Percentiles rank a stretch among this genome's conserved stretches.
Conservation (phyloP, 1,140 invertebrate genomes). For the Bombyx mori region DNA sequence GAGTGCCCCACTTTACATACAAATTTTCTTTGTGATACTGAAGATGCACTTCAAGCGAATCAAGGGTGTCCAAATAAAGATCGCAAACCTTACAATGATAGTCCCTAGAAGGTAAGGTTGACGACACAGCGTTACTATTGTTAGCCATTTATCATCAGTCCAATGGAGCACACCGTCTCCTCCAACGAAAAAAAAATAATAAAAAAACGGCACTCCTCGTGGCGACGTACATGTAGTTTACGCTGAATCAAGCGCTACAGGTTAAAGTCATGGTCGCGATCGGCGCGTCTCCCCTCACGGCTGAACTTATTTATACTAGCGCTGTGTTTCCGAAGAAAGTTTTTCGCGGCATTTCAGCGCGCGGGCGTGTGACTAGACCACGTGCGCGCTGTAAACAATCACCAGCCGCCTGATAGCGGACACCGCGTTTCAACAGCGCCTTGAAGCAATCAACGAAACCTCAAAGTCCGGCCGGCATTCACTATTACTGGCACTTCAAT, state of each 20-base stretch:
- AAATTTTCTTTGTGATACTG: conserved; percentile 85
- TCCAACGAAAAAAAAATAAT: conserved; percentile 66
- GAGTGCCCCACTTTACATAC: conserved; percentile 81
- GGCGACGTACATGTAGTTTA: conserved; percentile 54
- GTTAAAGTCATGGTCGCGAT: conserved; percentile 47
- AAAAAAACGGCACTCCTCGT: conserved; percentile 53
- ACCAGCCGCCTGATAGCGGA: conserved; percentile 15
- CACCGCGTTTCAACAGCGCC: not conserved
- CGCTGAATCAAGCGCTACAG: conserved; percentile 46
- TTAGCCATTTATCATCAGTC: conserved; percentile 70
- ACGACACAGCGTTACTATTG: conserved; percentile 63
- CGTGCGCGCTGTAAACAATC: conserved; percentile 63
- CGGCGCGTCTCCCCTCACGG: conserved; percentile 29
- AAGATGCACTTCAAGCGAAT: conserved; percentile 83
- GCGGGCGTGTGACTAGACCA: conserved; percentile 48
- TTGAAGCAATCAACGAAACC: not conserved
- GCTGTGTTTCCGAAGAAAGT: conserved; percentile 58
- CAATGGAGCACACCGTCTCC: conserved; percentile 57
- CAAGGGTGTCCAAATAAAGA: conserved; percentile 79
- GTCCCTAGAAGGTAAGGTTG: conserved; percentile 65
- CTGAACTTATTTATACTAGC: conserved; percentile 33
- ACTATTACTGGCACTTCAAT: conserved; percentile 11
- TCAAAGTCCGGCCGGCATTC: conserved; percentile 3
- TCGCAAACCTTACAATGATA: conserved; percentile 82
- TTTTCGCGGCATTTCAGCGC: conserved; percentile 59